phyloP scores from a whole-genome alignment of 1,140 invertebrate species.

The Ostrea edulis region DNA sequence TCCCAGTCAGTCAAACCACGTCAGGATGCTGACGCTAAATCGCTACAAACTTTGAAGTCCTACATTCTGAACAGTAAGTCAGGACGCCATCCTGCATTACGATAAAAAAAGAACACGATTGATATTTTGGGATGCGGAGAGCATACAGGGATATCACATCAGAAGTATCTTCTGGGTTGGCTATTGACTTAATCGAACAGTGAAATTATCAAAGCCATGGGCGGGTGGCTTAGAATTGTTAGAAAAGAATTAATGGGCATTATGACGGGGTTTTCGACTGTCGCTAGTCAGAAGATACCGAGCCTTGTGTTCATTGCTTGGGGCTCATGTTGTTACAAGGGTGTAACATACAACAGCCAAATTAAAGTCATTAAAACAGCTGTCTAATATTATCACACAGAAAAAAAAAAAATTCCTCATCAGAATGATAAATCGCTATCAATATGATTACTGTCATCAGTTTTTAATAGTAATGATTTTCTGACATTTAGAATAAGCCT shows the following conservation, averaged over 20 bases:
- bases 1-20: neutral
- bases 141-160: neutral
- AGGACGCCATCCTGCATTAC: neutral
- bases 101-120: slow-evolving; percentile 4
- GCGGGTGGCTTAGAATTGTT: slow-evolving; percentile 21
- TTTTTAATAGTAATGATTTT: neutral
- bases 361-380: neutral
- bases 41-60: neutral
- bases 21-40: neutral
- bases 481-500: neutral
- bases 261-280: neutral
- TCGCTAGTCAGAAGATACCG: neutral
- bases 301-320: neutral
- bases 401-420: neutral
- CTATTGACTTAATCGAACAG: slow-evolving; percentile 10
- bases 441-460: neutral
- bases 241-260: slow-evolving; percentile 6
- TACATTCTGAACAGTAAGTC: neutral
- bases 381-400: neutral
- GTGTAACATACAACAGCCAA: neutral
- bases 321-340: neutral
- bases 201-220: neutral
- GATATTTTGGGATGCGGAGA: slow-evolving; percentile 17
- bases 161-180: neutral
- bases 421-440: neutral